Evolutionary conservation across 2,797 vertebrate species (phyloP).

Genomic region (Paguma larvata): DNA sequence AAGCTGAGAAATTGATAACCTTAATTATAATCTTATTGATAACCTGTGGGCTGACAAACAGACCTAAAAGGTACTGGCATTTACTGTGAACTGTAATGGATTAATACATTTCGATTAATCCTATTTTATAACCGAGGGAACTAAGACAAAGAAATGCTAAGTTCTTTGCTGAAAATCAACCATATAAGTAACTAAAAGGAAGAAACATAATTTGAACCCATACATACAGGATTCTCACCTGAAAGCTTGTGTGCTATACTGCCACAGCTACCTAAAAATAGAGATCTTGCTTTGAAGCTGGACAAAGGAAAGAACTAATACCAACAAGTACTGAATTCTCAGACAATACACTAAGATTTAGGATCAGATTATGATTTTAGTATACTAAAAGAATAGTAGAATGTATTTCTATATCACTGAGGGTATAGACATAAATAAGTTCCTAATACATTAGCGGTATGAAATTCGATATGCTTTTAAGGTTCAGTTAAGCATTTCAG

Average conservation of each 20-base stretch:
- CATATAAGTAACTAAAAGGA: not conserved
- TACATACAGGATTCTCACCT: not conserved
- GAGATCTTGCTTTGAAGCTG: not conserved
- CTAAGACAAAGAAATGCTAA: not conserved
- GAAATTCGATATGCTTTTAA: not conserved
- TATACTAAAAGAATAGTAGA: not conserved
- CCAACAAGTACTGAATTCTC: not conserved
- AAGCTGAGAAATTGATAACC: not conserved
- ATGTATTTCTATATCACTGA: not conserved
- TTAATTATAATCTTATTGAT: not conserved
- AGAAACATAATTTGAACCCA: not conserved
- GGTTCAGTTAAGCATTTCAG: constrained; percentile 32
- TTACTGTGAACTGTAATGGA: not conserved
- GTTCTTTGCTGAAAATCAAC: not conserved
- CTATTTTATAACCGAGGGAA: not conserved
- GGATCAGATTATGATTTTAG: not conserved
- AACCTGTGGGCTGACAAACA: not conserved
- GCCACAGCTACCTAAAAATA: not conserved
- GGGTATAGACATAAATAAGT: not conserved
- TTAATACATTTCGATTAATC: not conserved
- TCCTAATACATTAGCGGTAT: not conserved
- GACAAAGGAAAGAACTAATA: not conserved
- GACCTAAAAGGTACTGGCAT: not conserved
- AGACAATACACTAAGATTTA: not conserved
- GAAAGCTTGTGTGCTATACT: not conserved